Percentiles rank a stretch among this genome's conserved stretches.
phyloP scores from a whole-genome alignment of 2,797 vertebrate species.

The Champsocephalus gunnari region DNA sequence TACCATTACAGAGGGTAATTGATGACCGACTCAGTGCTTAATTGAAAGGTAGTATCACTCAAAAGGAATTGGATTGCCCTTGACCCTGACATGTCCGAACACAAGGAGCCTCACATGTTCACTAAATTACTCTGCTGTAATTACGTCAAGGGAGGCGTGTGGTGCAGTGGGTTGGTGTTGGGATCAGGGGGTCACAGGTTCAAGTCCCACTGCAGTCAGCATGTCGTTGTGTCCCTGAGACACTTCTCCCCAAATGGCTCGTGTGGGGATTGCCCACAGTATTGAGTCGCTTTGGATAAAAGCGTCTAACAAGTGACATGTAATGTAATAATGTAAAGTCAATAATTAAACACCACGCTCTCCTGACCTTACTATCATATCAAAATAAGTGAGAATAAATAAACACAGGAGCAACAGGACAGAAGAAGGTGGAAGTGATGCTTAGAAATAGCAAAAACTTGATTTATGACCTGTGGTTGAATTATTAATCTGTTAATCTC shows the following conservation, averaged over 20 bases:
- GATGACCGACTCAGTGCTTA: conserved; percentile 61
- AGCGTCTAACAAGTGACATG: too few species aligned
- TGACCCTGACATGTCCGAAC: conserved; percentile 44
- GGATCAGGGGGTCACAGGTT: too few species aligned
- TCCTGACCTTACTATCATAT: conserved; percentile 46
- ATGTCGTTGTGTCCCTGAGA: too few species aligned
- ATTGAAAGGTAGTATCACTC: conserved; percentile 56
- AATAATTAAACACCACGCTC: conserved; percentile 55
- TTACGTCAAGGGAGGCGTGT: conserved; percentile 34
- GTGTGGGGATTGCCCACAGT: too few species aligned
- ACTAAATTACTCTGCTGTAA: conserved; percentile 41
- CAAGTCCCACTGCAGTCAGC: too few species aligned
- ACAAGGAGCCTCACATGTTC: conserved; percentile 37
- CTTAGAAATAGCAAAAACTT: conserved; percentile 73
- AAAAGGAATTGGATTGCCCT: conserved; percentile 65
- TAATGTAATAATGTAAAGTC: conserved; percentile 3
- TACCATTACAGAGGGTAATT: conserved; percentile 55
- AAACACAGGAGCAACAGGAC: conserved; percentile 11
- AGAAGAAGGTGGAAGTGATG: conserved; percentile 55
- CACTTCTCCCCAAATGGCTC: too few species aligned
- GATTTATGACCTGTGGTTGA: conserved; percentile 92
- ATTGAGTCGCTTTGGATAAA: too few species aligned
- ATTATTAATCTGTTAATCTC: conserved; percentile 98
- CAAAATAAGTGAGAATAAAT: conserved; percentile 41
- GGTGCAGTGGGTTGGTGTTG: too few species aligned